Evolutionary conservation across 2,888 invertebrate genomes (phyloP), one percentile per base, ranked within the genome.

Genomic region (Heterodera filipjevi): DNA sequence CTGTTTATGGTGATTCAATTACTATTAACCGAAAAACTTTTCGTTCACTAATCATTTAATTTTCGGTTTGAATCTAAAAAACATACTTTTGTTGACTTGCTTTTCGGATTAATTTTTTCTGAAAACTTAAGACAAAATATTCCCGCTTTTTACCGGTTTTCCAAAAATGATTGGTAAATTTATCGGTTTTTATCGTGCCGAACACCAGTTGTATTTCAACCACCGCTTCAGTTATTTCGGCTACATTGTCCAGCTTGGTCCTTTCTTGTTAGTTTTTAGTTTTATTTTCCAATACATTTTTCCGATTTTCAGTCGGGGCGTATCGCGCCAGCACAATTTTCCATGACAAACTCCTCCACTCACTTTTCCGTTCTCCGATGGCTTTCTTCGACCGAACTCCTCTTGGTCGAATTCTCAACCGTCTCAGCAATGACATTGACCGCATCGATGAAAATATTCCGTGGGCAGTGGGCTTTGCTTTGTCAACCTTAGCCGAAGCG

Each of bases 351-450:
- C 71, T 81, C 16, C n/a, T 90, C 19, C 70, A 78, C 16, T 86
- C 86, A 70, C 82, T 90, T 27, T 79, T 89, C 30, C 86, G 87
- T 33, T 86, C 86, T 86, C 84, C 89, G 76, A 85, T 90, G 89
- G 81, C 87, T 1, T 90, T 90, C 84, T 90, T 89, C 79, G 90
- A 90, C 79, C 85, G 86, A 27, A 90, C 89, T 12, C 90, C 90
- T 2, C 80, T 87, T 16, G 91, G 91, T 33, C 85, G 90, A 68
- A 87, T 91, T 76, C 81, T 91, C 80, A 91, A 91, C 82, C 85
- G 90, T 59, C 85, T 84, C 79, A 85, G 86, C 81, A 85, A 35
- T 39, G 81, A 80, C 73, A 80, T 80, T 30, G 80, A 79, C 33
- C 66, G 80, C 30, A 71, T 80, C 30, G 80, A 80, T 49, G 80